A percentile compares a stretch with the other conserved stretches of the same genome.
phyloP scores from a whole-genome alignment of 2,888 invertebrate species.

The Agriopis marginaria region DNA sequence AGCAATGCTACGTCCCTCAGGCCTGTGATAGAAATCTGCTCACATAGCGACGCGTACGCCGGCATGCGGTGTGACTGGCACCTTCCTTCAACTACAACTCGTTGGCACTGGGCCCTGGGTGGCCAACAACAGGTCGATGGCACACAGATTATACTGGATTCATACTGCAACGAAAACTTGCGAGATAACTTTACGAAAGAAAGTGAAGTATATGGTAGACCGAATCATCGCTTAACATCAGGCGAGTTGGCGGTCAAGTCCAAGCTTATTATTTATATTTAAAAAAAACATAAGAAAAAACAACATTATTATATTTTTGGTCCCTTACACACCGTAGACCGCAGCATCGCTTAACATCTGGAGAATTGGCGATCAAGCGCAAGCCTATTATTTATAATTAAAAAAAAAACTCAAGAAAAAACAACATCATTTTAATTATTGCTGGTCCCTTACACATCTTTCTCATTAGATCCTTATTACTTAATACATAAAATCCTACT shows the following conservation, averaged over 20 bases:
- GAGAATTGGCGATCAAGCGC: too few species aligned
- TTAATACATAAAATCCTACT: too few species aligned
- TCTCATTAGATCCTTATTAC: too few species aligned
- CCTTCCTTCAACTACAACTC: constrained; percentile 23
- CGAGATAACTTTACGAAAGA: constrained; percentile 1
- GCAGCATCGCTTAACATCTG: too few species aligned
- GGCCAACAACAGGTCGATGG: constrained; percentile 47
- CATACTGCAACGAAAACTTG: constrained; percentile 16
- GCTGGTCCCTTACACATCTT: too few species aligned
- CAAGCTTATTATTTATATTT: too few species aligned
- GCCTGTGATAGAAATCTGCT: constrained; percentile 25
- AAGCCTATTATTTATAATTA: too few species aligned
- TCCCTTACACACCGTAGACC: too few species aligned
- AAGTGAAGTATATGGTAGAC: neutral
- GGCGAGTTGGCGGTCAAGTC: too few species aligned
- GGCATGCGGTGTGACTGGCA: constrained; percentile 28
- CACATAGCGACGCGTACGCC: constrained; percentile 28
- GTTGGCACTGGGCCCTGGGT: constrained; percentile 41
- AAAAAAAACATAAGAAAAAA: neutral
- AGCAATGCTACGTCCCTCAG: constrained; percentile 10
- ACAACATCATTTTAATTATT: too few species aligned
- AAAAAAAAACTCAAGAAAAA: neutral
- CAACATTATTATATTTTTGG: too few species aligned
- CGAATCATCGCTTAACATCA: too few species aligned
- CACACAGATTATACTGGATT: constrained; percentile 40